Evolutionary conservation across 2,113 vertebrate species (phyloP).

Genomic region (Hystrix cristata): DNA sequence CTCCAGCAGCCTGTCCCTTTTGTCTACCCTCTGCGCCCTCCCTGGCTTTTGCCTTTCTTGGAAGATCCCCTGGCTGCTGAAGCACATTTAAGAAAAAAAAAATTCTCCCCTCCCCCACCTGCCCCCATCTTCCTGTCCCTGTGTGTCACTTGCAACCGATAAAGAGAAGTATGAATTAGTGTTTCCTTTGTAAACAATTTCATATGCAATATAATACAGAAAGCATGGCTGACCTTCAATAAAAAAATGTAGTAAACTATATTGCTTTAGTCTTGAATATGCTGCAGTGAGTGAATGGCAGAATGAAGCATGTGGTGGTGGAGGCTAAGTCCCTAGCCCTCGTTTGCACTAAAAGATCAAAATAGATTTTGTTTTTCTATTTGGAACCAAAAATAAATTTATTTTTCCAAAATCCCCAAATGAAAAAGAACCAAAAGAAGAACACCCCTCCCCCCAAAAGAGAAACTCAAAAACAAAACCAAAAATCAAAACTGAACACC

Average conservation of each 20-base stretch:
- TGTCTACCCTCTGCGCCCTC: constrained; percentile 22
- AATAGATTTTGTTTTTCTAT: constrained; percentile 83
- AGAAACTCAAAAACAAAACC: background rate
- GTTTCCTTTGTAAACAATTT: constrained; percentile 92
- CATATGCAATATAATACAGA: constrained; percentile 91
- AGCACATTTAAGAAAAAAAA: constrained; percentile 77
- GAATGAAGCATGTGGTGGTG: constrained; percentile 83
- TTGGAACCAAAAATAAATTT: constrained; percentile 74
- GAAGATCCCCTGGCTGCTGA: constrained; percentile 75
- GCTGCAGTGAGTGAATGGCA: constrained; percentile 89
- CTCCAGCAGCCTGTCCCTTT: constrained; percentile 71
- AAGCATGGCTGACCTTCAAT: constrained; percentile 92
- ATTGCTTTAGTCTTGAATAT: constrained; percentile 91
- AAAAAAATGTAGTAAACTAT: constrained; percentile 91
- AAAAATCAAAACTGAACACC: constrained; percentile 90
- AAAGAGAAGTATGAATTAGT: constrained; percentile 90
- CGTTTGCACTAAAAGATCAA: constrained; percentile 87
- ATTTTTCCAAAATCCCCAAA: constrained; percentile 64
- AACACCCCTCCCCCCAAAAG: background rate
- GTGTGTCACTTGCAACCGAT: constrained; percentile 86
- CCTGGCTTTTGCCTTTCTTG: constrained; percentile 61
- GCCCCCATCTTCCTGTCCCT: constrained; percentile 73
- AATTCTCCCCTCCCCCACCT: constrained; percentile 19
- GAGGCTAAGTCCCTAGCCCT: constrained; percentile 90
- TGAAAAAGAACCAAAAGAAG: constrained; percentile 60